A percentile compares a stretch with the other conserved stretches of the same genome.
phyloP scores from a whole-genome alignment of 1,140 invertebrate genomes.

The Helicoverpa armigera region DNA sequence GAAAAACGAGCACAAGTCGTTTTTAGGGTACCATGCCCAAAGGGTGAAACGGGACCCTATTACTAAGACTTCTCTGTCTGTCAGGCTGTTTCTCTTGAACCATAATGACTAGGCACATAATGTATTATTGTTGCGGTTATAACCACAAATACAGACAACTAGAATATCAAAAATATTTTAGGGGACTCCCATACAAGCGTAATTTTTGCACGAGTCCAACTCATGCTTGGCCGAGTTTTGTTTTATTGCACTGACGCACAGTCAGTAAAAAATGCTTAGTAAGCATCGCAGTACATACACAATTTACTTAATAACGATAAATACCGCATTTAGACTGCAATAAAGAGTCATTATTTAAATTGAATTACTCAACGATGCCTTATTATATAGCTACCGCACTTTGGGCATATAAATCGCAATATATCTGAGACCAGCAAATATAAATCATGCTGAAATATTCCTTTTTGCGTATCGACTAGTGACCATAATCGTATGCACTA shows the following conservation, averaged over 20 bases:
- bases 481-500: constrained; percentile 6
- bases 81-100: too few species aligned
- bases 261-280: not conserved
- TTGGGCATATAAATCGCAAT: not conserved
- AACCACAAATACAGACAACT: too few species aligned
- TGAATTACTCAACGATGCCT: not conserved
- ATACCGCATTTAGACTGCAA: not conserved
- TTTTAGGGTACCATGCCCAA: too few species aligned
- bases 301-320: constrained; percentile 10
- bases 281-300: not conserved
- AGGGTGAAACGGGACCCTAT: too few species aligned
- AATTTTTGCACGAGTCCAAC: too few species aligned
- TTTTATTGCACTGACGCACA: not conserved
- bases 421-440: not conserved
- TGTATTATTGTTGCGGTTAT: too few species aligned
- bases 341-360: constrained; percentile 28
- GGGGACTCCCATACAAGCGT: too few species aligned
- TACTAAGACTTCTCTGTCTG: too few species aligned
- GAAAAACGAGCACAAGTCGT: not conserved
- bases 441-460: not conserved
- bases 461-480: not conserved
- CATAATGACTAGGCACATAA: too few species aligned
- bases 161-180: too few species aligned
- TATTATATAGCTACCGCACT: constrained; percentile 5
- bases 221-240: not conserved